Evolutionary conservation across 2,113 vertebrate species (phyloP).

Genomic region (human (Homo sapiens)): DNA sequence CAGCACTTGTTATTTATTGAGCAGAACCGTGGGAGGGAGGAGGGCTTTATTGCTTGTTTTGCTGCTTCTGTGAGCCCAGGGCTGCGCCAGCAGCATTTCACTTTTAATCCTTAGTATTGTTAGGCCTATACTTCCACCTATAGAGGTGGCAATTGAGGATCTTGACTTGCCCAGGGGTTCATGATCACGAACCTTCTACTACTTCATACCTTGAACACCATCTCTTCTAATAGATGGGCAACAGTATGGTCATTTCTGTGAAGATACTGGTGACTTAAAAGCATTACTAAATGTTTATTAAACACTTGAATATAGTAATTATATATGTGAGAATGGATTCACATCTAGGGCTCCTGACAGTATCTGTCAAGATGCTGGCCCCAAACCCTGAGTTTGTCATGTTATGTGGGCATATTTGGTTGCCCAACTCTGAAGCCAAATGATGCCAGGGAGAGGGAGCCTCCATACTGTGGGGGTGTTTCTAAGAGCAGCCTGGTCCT

Average conservation of each 20-base stretch:
- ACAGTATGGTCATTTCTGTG: slow-evolving; percentile 7
- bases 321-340: neutral
- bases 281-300: slow-evolving; percentile 47
- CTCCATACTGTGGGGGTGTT: neutral
- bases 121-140: neutral
- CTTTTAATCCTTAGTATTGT: slow-evolving; percentile 28
- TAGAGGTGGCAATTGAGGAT: slow-evolving; percentile 35
- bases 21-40: neutral
- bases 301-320: slow-evolving; percentile 41
- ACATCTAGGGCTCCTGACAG: neutral
- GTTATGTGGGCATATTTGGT: neutral
- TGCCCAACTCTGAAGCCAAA: neutral
- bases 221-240: slow-evolving; percentile 4
- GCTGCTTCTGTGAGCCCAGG: slow-evolving; percentile 10
- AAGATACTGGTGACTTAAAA: slow-evolving; percentile 50
- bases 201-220: neutral
- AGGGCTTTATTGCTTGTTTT: slow-evolving; percentile 18
- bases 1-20: slow-evolving; percentile 46
- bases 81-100: neutral
- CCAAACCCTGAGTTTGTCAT: neutral
- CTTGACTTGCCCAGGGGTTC: slow-evolving; percentile 26
- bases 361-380: slow-evolving; percentile 28
- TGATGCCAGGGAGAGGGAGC: neutral
- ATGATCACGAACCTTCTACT: neutral
- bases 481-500: slow-evolving; percentile 27